Conservation (phyloP, 2,888 invertebrate genomes). For the Peribatodes rhomboidaria region DNA sequence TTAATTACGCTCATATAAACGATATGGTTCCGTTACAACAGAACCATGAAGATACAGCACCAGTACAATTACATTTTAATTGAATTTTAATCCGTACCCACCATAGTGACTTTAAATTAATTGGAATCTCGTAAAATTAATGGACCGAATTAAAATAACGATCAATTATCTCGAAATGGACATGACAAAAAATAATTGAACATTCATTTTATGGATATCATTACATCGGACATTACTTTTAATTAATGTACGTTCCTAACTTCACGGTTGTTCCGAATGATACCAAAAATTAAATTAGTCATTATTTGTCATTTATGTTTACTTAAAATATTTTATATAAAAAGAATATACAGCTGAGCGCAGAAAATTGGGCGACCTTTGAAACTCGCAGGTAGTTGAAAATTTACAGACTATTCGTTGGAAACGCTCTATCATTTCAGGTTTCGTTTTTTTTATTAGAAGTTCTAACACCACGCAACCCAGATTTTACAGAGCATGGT, state of each 20-base stretch:
- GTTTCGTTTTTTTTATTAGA: too few relatives aligned
- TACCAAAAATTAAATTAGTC: not conserved
- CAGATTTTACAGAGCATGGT: too few relatives aligned
- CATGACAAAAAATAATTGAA: constrained; percentile 20
- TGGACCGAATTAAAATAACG: constrained; percentile 22
- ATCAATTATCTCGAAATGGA: constrained; percentile 24
- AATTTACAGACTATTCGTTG: too few relatives aligned
- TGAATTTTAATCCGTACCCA: constrained; percentile 19
- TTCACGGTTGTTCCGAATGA: not conserved
- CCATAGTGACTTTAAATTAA: constrained; percentile 21
- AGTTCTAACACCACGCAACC: too few relatives aligned
- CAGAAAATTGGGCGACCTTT: too few relatives aligned
- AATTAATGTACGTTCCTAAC: not conserved
- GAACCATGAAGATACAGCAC: constrained; percentile 4
- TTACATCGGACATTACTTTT: constrained; percentile 3
- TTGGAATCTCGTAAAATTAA: constrained; percentile 23
- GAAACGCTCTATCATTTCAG: too few relatives aligned
- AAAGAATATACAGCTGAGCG: too few relatives aligned
- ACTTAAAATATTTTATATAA: too few relatives aligned
- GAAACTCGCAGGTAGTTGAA: too few relatives aligned
- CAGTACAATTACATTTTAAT: constrained; percentile 11
- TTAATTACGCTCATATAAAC: not conserved
- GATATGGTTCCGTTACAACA: not conserved
- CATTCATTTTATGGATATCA: constrained; percentile 11
- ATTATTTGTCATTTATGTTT: not conserved